Percentiles rank a stretch among this genome's conserved stretches.
phyloP scores from a whole-genome alignment of 2,888 invertebrate species.

The Caenorhabditis wallacei region DNA sequence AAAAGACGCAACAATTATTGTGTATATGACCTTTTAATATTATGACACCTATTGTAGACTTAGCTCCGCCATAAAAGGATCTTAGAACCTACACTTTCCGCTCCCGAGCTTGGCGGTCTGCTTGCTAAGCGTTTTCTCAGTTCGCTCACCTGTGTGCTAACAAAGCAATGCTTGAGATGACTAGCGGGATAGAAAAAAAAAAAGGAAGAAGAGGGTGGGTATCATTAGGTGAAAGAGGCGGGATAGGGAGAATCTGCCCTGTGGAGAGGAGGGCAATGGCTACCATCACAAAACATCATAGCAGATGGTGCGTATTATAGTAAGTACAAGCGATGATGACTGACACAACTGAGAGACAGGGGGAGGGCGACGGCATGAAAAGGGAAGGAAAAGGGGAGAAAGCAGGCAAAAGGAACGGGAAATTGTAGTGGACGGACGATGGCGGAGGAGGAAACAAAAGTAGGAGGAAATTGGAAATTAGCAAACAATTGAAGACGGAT shows the following conservation, averaged over 20 bases:
- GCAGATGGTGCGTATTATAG: conserved; percentile 65
- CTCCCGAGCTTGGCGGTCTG: conserved; percentile 14
- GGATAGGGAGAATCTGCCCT: conserved; percentile 27
- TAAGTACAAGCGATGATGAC: conserved; percentile 65
- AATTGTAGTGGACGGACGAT: conserved; percentile 55
- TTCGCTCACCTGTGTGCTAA: conserved; percentile 62
- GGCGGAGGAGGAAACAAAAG: conserved; percentile 51
- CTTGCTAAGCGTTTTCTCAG: conserved; percentile 53
- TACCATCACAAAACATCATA: conserved; percentile 60
- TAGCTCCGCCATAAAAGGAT: conserved; percentile 2
- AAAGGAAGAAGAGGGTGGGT: conserved; percentile 24
- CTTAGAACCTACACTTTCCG: conserved; percentile 9
- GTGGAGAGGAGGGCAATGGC: conserved; percentile 42
- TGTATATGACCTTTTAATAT: conserved; percentile 28
- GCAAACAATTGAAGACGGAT: conserved; percentile 59
- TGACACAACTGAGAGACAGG: conserved; percentile 44
- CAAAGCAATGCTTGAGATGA: conserved; percentile 62
- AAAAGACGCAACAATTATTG: conserved; percentile 24
- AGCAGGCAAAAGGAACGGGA: conserved; percentile 60
- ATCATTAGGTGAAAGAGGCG: conserved; percentile 45
- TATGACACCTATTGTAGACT: conserved; percentile 35
- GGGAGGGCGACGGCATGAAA: conserved; percentile 57
- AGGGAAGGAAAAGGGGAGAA: conserved; percentile 48
- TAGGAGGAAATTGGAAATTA: conserved; percentile 57
- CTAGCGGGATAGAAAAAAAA: conserved; percentile 32